phyloP scores from a whole-genome alignment of 2,888 invertebrate species.

The Diloba caeruleocephala region DNA sequence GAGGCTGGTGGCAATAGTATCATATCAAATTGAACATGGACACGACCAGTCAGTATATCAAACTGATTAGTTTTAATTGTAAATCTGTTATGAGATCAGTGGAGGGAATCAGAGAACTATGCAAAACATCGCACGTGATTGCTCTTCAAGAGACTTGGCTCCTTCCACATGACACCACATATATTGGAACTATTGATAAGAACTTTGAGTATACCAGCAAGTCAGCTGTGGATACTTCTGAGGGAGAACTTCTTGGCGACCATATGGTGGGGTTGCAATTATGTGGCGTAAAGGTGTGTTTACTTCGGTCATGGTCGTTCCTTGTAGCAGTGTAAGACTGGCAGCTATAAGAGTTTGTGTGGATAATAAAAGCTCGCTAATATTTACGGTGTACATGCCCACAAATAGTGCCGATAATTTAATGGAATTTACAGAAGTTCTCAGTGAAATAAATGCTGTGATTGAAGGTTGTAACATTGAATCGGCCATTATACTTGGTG shows the following conservation, averaged over 20 bases:
- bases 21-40: not conserved
- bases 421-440: conserved; percentile 32
- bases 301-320: conserved; percentile 12
- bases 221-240: conserved; percentile 33
- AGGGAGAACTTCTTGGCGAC: conserved; percentile 18
- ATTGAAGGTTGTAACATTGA: conserved; percentile 1
- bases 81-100: conserved; percentile 11
- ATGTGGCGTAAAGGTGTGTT: conserved; percentile 31
- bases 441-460: conserved; percentile 7
- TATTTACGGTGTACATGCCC: conserved; percentile 52
- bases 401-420: conserved; percentile 41
- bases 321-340: conserved; percentile 17
- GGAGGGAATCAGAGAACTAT: conserved; percentile 1
- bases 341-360: not conserved
- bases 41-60: not conserved
- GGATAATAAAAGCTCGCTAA: conserved; percentile 15
- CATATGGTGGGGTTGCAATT: conserved; percentile 31
- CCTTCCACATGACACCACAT: conserved; percentile 19
- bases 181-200: conserved; percentile 21
- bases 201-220: conserved; percentile 25
- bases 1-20: not conserved
- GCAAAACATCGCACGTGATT: conserved; percentile 12
- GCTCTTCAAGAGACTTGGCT: conserved; percentile 31
- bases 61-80: conserved; percentile 23
- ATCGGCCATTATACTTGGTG: not conserved